Conservation (phyloP, 1,140 invertebrate species). For the Trichoplusia ni region DNA sequence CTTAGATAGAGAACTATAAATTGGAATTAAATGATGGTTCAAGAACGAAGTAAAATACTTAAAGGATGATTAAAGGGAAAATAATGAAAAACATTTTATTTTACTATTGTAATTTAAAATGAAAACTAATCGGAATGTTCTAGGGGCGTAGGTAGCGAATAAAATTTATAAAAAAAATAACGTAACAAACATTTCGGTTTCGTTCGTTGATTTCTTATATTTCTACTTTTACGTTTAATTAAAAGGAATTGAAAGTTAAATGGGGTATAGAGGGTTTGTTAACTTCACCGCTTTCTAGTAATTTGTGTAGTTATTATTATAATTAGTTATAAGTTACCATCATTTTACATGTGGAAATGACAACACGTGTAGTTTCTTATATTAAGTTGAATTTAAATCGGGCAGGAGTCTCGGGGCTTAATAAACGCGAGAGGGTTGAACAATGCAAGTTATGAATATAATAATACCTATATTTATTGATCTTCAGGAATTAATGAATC, state of each 20-base stretch:
- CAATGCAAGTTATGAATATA: background rate
- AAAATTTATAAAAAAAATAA: constrained; percentile 44
- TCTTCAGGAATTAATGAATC: too few relatives aligned
- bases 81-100: constrained; percentile 40
- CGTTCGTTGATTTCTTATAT: constrained; percentile 8
- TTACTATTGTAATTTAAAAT: constrained; percentile 48
- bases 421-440: background rate
- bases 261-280: background rate
- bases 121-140: constrained; percentile 34
- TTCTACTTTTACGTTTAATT: too few relatives aligned
- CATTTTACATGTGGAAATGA: constrained; percentile 1
- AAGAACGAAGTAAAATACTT: constrained; percentile 24
- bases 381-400: background rate
- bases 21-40: constrained; percentile 31
- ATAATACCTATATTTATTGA: background rate
- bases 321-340: constrained; percentile 12
- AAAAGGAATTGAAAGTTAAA: constrained; percentile 40
- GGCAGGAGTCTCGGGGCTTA: background rate
- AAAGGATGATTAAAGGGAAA: constrained; percentile 27
- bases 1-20: constrained; percentile 28
- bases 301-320: background rate
- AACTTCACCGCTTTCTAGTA: background rate
- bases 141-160: constrained; percentile 60
- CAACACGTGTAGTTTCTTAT: background rate
- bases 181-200: background rate